Evolutionary conservation across 2,113 vertebrate genomes (phyloP).

Genomic region (Grantiella picta): DNA sequence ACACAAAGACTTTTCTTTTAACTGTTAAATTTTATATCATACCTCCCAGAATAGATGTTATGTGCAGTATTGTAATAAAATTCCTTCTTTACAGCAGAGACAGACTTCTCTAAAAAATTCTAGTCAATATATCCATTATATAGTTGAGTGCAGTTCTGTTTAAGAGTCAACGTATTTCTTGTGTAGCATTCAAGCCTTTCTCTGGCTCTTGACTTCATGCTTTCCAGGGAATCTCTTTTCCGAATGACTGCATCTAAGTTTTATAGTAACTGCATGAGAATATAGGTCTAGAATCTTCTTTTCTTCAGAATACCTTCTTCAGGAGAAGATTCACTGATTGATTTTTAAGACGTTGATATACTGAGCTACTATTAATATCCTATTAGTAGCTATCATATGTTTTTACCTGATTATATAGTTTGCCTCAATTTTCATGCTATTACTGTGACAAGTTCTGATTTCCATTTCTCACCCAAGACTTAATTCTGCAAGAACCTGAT

Average conservation of each 20-base stretch:
- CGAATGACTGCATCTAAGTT: not conserved
- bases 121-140: not conserved
- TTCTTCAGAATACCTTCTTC: not conserved
- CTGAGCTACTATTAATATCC: not conserved
- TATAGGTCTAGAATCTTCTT: not conserved
- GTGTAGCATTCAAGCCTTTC: not conserved
- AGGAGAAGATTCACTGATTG: not conserved
- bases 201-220: not conserved
- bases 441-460: not conserved
- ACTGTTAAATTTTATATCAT: not conserved
- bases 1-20: not conserved
- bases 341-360: not conserved
- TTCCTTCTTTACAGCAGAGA: not conserved
- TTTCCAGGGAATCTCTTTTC: not conserved
- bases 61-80: not conserved
- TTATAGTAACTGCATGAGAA: not conserved
- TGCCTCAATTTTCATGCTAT: not conserved
- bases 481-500: not conserved
- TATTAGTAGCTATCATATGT: not conserved
- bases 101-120: not conserved
- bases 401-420: not conserved
- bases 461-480: not conserved
- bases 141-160: not conserved
- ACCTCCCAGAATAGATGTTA: not conserved
- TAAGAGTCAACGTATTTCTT: not conserved